Percentiles rank a stretch among this genome's conserved stretches.
These are phyloP conservation scores for Pemphigus obesinymphae DNA, from an alignment of 1,140 invertebrate genomes.

Conservation along the genomic window DNA sequence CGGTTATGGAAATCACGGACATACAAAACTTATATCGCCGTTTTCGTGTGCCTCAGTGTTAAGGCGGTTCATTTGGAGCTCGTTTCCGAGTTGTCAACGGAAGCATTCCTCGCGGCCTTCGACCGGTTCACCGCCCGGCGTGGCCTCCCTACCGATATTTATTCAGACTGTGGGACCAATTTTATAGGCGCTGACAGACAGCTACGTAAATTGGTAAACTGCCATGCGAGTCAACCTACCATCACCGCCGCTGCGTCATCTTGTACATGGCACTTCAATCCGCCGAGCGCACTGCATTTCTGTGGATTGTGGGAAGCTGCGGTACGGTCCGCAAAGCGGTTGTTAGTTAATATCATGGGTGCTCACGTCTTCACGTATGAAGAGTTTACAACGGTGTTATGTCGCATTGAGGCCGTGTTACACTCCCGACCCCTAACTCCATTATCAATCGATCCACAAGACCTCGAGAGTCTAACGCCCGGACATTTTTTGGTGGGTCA, in stretches of 20 bases:
- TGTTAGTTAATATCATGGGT: slow-evolving; percentile 44
- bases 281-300: too few relatives aligned
- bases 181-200: not conserved
- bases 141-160: not conserved
- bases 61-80: not conserved
- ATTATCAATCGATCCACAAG: not conserved
- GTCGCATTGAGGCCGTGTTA: slow-evolving; percentile 19
- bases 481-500: slow-evolving; percentile 47
- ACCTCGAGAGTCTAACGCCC: slow-evolving; percentile 44
- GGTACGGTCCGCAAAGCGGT: too few relatives aligned
- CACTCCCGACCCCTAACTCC: not conserved
- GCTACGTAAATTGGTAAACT: not conserved
- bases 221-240: not conserved
- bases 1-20: not conserved
- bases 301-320: too few relatives aligned
- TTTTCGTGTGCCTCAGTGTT: not conserved
- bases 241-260: not conserved
- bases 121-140: not conserved
- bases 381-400: slow-evolving; percentile 45
- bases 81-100: not conserved
- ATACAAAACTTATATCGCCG: not conserved
- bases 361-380: slow-evolving; percentile 42
- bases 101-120: not conserved
- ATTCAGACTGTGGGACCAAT: not conserved
- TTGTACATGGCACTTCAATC: slow-evolving; percentile 47